phyloP scores from a whole-genome alignment of 2,888 invertebrate genomes.

The Sceliomorpha sp. region DNA sequence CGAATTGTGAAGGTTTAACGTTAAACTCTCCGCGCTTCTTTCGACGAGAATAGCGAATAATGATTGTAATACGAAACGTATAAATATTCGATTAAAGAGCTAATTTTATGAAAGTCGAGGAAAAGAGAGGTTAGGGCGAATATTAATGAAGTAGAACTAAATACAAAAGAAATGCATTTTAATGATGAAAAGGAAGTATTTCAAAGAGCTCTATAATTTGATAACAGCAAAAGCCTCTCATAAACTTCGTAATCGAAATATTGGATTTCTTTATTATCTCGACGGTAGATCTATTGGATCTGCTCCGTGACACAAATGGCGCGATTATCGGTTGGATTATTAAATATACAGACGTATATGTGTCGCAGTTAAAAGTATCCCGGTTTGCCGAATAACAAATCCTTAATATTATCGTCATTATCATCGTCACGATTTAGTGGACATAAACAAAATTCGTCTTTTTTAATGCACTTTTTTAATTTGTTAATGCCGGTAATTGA shows the following conservation, averaged over 20 bases:
- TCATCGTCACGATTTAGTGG: no score
- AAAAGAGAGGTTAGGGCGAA: background rate
- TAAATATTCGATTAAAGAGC: conserved; percentile 38
- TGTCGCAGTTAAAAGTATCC: no score
- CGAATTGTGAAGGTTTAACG: background rate
- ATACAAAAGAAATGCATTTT: conserved; percentile 21
- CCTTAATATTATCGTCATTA: no score
- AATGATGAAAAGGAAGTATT: conserved; percentile 33
- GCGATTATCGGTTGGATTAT: conserved; percentile 44
- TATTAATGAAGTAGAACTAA: conserved; percentile 38
- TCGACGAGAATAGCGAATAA: conserved; percentile 1
- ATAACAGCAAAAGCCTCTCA: conserved; percentile 45
- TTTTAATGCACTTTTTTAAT: no score
- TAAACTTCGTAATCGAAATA: conserved; percentile 50
- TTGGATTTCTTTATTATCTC: conserved; percentile 48
- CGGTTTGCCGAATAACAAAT: no score
- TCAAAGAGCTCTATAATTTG: conserved; percentile 41
- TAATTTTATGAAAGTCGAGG: conserved; percentile 31
- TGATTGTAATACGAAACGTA: conserved; percentile 8
- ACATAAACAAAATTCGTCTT: no score
- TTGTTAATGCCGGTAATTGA: no score
- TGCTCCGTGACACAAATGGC: conserved; percentile 41
- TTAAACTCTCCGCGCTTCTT: no score
- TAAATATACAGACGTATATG: conserved; percentile 32
- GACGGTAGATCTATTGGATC: conserved; percentile 39